Conservation (phyloP, 2,888 invertebrate genomes). For the Patella ulyssiponensis region DNA sequence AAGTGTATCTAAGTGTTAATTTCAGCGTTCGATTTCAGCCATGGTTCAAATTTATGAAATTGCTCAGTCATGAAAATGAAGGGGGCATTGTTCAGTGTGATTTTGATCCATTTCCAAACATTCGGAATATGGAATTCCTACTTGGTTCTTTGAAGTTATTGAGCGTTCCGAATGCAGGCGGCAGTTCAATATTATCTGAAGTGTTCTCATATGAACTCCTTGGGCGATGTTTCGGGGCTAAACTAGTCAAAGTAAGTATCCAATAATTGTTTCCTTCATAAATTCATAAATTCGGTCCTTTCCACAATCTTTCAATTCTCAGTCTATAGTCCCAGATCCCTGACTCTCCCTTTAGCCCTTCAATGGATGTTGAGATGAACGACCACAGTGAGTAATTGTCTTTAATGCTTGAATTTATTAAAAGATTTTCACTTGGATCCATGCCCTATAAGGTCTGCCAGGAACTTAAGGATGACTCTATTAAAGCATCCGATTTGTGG, state of each 20-base stretch:
- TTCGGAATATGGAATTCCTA: conserved; percentile 58
- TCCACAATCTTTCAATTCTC: too few species aligned
- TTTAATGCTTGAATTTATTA: too few species aligned
- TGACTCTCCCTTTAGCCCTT: too few species aligned
- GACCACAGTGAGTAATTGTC: too few species aligned
- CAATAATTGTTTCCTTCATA: neutral
- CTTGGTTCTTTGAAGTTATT: conserved; percentile 51
- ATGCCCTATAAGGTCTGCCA: too few species aligned
- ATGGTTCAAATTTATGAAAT: conserved; percentile 51
- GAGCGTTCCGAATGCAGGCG: conserved; percentile 68
- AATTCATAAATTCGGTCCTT: too few species aligned
- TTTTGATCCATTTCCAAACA: conserved; percentile 47
- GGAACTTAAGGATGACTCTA: too few species aligned
- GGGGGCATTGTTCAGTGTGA: conserved; percentile 56
- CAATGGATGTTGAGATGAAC: too few species aligned
- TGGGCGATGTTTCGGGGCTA: conserved; percentile 52
- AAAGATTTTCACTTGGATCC: too few species aligned
- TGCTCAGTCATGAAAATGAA: conserved; percentile 44
- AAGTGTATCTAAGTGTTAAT: conserved; percentile 58
- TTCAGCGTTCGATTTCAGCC: conserved; percentile 54
- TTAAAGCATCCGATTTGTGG: too few species aligned
- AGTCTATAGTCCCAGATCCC: too few species aligned
- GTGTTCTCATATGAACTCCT: conserved; percentile 66
- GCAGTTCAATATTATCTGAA: conserved; percentile 67
- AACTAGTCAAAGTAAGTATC: conserved; percentile 53